Base-by-base conservation (phyloP, 2,888 invertebrate genomes). In the Kuschelorhynchus macadamiae region DNA sequence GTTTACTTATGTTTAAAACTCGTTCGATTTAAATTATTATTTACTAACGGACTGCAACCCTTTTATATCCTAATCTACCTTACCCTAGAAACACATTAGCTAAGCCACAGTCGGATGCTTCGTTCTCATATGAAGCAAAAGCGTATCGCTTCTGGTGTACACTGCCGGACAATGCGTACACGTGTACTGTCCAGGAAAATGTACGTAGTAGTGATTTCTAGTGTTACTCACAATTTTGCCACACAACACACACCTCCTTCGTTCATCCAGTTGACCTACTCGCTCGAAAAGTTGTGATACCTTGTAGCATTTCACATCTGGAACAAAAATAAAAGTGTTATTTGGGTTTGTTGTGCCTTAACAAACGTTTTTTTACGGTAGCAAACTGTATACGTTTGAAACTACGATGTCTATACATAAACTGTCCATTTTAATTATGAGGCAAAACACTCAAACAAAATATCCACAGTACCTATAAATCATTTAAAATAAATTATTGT, bases 191-290 rank as follows among this genome's bases (percentile, higher is more conserved):
- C 87, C 88, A 72, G 87, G 87, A 78, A 87, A 87, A 81, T 88
- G 87, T 73, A 88, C 88, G 81, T 87, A 87, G 82, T 87, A 88
- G 80, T 88, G 88, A 82, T 88, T 88, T 75, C 88, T 84, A 70
- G 87, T 87, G 81, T 88, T 87, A 83, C 87, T 87, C 75, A 88
- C 88, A 78, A 87, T 85, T 84, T 88, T 88, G 76, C 88, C 87
- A 82, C 88, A 88, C 79, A 87, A 82, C 75, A 86, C 85, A 82
- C 88, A 88, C 76, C 87, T 82, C 79, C 86, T 83, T 80, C 86
- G 81, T 81, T 87, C 87, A 82, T 87, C 87, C 85, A 83, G 85
- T 77, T 84, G 83, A 78, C 86, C 87, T 75, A 87, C 87, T 78
- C 87, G 83, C 81, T 87, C 87, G 84, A 88, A 87, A 80, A 87